A percentile compares a stretch with the other conserved stretches of the same genome.
phyloP scores from a whole-genome alignment of 2,888 invertebrate genomes.

The Atethmia centrago region DNA sequence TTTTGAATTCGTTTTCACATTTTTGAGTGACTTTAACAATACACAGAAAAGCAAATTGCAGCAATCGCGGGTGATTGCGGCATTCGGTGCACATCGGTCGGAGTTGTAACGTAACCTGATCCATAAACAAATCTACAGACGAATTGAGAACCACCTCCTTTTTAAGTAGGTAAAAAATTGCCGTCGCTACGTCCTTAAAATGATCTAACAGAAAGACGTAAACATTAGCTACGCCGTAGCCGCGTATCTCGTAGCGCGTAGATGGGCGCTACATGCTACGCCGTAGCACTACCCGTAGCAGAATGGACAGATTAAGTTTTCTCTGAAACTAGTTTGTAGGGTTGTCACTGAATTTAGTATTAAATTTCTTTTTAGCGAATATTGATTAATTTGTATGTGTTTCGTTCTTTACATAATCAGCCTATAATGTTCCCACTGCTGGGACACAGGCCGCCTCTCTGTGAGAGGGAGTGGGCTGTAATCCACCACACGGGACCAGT shows the following conservation, averaged over 20 bases:
- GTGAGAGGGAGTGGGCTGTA: too few species aligned
- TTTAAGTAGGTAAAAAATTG: too few species aligned
- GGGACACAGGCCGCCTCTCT: too few species aligned
- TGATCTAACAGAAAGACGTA: background rate
- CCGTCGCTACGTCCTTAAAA: too few species aligned
- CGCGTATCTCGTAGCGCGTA: slow-evolving; percentile 32
- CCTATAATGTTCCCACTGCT: too few species aligned
- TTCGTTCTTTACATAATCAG: background rate
- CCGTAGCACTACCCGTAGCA: slow-evolving; percentile 14
- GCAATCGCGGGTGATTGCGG: too few species aligned
- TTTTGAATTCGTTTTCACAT: too few species aligned
- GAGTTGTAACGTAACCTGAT: too few species aligned
- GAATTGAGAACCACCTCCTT: background rate
- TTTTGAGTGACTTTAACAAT: too few species aligned
- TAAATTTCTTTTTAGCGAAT: background rate
- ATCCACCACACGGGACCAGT: too few species aligned
- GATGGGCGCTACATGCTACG: slow-evolving; percentile 29
- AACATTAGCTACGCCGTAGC: slow-evolving; percentile 5
- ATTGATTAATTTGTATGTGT: background rate
- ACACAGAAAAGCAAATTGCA: too few species aligned
- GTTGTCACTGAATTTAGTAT: background rate
- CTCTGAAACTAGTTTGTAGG: background rate
- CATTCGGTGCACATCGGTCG: too few species aligned
- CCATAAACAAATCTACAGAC: background rate
- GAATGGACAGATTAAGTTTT: slow-evolving; percentile 12